Evolutionary conservation across 1,140 invertebrate species (phyloP).

Genomic region (Colletes latitarsis): DNA sequence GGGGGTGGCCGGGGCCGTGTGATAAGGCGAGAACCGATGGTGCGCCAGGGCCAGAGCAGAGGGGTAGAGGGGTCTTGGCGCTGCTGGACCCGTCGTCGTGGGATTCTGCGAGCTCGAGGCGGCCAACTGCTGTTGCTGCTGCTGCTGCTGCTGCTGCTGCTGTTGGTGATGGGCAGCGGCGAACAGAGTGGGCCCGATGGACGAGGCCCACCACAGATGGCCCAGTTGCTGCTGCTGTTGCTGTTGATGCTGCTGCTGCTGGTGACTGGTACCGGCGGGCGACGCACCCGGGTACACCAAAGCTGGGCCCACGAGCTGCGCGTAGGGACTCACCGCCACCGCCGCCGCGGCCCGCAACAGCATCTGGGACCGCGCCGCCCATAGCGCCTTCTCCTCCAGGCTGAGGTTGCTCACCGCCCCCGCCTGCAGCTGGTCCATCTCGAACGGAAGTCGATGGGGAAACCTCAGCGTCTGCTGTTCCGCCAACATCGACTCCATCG

Average conservation of each 20-base stretch:
- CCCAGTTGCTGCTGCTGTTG: slow-evolving; percentile 72
- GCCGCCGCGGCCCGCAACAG: slow-evolving; percentile 86
- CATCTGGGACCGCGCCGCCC: slow-evolving; percentile 86
- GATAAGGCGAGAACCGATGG: slow-evolving; percentile 81
- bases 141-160: slow-evolving; percentile 68
- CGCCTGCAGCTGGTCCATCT: slow-evolving; percentile 84
- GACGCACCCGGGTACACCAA: slow-evolving; percentile 77
- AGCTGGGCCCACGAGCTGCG: slow-evolving; percentile 79
- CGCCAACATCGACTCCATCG: slow-evolving; percentile 91
- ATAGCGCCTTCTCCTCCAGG: slow-evolving; percentile 88
- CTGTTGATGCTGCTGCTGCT: slow-evolving; percentile 72
- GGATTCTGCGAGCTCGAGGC: slow-evolving; percentile 70
- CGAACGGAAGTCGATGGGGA: slow-evolving; percentile 86
- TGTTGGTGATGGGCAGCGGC: slow-evolving; percentile 76
- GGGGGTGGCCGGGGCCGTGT: slow-evolving; percentile 64
- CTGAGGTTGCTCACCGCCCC: slow-evolving; percentile 85
- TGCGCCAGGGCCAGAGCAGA: slow-evolving; percentile 75
- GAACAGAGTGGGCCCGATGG: slow-evolving; percentile 77
- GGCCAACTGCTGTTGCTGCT: slow-evolving; percentile 72
- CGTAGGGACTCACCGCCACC: slow-evolving; percentile 81
- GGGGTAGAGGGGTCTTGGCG: slow-evolving; percentile 80
- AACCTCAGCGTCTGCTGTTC: slow-evolving; percentile 89
- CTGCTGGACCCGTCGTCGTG: slow-evolving; percentile 73
- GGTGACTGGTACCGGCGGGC: slow-evolving; percentile 71
- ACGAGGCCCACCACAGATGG: slow-evolving; percentile 79